Evolutionary conservation across 2,113 vertebrate species (phyloP).

Genomic region (Anhinga anhinga): DNA sequence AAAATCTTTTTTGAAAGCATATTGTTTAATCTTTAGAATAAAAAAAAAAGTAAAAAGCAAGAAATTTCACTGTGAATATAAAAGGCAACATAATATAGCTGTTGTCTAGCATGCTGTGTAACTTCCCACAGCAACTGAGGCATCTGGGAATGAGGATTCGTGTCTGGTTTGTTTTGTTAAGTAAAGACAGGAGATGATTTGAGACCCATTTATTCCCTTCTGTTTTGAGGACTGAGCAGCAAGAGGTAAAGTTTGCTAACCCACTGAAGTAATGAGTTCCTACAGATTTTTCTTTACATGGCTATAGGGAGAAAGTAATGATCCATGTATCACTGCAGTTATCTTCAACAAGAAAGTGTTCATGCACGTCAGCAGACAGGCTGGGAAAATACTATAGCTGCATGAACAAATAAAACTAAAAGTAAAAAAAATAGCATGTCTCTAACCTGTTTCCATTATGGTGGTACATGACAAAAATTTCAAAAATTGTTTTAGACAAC

Average conservation of each 20-base stretch:
- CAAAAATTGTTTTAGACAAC: neutral
- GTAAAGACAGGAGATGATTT: neutral
- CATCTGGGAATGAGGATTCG: neutral
- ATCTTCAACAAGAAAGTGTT: neutral
- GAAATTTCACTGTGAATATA: neutral
- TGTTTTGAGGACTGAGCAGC: neutral
- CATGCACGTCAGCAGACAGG: neutral
- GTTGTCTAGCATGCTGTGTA: neutral
- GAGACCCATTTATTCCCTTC: neutral
- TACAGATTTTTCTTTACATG: neutral
- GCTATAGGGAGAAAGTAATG: slow-evolving; percentile 15
- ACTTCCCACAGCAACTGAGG: neutral
- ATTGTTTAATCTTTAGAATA: neutral
- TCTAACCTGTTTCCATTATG: neutral
- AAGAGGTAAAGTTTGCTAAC: neutral
- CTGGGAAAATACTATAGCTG: neutral
- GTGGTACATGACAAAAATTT: neutral
- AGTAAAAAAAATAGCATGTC: neutral
- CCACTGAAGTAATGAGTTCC: neutral
- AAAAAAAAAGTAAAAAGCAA: neutral
- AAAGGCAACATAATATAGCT: neutral
- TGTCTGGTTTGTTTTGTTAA: neutral
- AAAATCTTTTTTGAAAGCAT: neutral
- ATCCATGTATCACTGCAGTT: neutral
- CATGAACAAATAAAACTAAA: neutral